These are phyloP conservation scores for Bicyclus anynana DNA, from an alignment of 1,140 invertebrate species.

Conservation along the genomic window DNA sequence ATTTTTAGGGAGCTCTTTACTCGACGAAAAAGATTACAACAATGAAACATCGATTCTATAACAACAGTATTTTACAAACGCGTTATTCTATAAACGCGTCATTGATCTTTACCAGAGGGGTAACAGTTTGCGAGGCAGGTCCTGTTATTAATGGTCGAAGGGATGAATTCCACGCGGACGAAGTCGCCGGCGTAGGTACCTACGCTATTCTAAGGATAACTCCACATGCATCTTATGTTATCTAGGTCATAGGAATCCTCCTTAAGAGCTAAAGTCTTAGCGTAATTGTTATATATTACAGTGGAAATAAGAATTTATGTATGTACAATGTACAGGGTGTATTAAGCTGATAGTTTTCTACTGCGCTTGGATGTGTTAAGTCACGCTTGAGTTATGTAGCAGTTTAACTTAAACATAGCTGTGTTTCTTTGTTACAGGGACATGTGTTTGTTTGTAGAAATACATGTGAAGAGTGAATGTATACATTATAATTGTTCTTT, in stretches of 20 bases:
- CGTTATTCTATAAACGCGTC: too few species aligned
- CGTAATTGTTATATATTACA: slow-evolving; percentile 29
- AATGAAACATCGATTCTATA: too few species aligned
- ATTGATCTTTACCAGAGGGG: too few species aligned
- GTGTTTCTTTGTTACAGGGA: neutral
- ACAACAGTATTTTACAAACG: too few species aligned
- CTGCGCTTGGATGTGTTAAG: neutral
- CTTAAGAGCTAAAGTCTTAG: slow-evolving; percentile 23
- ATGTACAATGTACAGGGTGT: slow-evolving; percentile 18
- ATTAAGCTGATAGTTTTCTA: slow-evolving; percentile 21
- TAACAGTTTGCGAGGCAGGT: too few species aligned
- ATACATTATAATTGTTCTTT: too few species aligned
- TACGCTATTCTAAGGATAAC: neutral
- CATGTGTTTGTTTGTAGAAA: neutral
- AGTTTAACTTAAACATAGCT: neutral
- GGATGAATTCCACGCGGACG: too few species aligned
- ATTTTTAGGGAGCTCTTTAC: too few species aligned
- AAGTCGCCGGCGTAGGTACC: too few species aligned
- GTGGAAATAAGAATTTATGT: slow-evolving; percentile 27
- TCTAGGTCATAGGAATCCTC: slow-evolving; percentile 25
- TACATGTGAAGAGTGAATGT: too few species aligned
- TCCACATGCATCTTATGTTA: neutral
- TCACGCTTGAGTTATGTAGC: neutral
- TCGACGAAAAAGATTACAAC: too few species aligned
- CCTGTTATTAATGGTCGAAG: too few species aligned